These are phyloP conservation scores for Physeter macrocephalus DNA, from an alignment of 2,113 vertebrate species.

Conservation along the genomic window DNA sequence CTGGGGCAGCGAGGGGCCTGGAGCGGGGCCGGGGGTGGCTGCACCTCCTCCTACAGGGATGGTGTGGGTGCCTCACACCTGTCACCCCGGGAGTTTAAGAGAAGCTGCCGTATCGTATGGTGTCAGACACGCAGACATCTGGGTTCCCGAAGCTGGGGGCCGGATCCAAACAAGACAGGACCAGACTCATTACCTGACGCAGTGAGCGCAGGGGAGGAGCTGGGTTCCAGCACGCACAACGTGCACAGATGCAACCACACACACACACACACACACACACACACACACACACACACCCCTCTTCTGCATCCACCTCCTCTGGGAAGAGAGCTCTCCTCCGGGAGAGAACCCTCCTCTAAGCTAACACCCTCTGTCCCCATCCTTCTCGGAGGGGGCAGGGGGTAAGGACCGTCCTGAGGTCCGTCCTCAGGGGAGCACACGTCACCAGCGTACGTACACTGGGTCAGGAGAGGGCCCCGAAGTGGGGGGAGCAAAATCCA, in stretches of 20 bases:
- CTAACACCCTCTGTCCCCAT: neutral
- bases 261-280: neutral
- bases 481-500: too few relatives aligned
- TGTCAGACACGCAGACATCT: neutral
- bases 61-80: accelerated
- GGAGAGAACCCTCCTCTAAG: neutral
- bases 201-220: too few relatives aligned
- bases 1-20: neutral
- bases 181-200: accelerated
- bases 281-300: accelerated
- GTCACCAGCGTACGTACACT: too few relatives aligned
- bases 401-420: too few relatives aligned
- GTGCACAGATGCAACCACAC: accelerated
- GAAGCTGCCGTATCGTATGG: neutral
- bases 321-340: too few relatives aligned
- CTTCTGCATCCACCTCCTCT: too few relatives aligned
- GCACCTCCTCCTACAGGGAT: accelerated
- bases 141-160: neutral
- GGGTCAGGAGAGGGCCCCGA: too few relatives aligned
- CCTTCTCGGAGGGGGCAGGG: too few relatives aligned
- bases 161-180: neutral
- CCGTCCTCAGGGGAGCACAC: neutral
- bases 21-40: neutral
- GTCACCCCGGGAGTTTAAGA: neutral
- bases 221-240: too few relatives aligned